Conservation (phyloP, 23 tunicate species). For the Aplidium turbinatum region DNA sequence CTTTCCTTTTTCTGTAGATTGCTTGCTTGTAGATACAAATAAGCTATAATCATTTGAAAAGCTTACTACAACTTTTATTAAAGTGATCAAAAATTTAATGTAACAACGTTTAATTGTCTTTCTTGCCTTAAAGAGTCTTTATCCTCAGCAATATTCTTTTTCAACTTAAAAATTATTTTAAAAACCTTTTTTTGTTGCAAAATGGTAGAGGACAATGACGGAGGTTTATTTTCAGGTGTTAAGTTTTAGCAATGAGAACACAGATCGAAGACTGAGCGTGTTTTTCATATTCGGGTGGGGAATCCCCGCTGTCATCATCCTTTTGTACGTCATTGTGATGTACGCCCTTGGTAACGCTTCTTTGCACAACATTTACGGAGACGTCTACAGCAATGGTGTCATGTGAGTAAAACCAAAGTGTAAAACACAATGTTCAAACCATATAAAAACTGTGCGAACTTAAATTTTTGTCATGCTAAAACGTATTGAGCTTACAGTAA, state of each 20-base stretch:
- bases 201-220: background rate
- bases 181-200: too few relatives aligned
- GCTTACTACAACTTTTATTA: too few relatives aligned
- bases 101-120: too few relatives aligned
- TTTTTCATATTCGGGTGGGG: slow-evolving; percentile 85
- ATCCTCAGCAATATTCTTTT: too few relatives aligned
- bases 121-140: too few relatives aligned
- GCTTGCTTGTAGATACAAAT: too few relatives aligned
- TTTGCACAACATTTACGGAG: slow-evolving; percentile 56
- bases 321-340: slow-evolving; percentile 56
- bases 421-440: too few relatives aligned
- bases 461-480: background rate
- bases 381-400: slow-evolving; percentile 60
- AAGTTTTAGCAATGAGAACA: slow-evolving; percentile 42
- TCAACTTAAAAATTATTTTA: too few relatives aligned
- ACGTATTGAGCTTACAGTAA: too few relatives aligned
- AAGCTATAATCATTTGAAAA: too few relatives aligned
- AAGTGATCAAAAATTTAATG: too few relatives aligned
- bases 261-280: slow-evolving; percentile 22
- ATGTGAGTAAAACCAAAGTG: slow-evolving; percentile 53
- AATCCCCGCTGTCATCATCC: slow-evolving; percentile 54
- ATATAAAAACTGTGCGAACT: background rate
- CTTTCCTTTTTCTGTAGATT: too few relatives aligned
- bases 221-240: slow-evolving; percentile 42
- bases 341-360: slow-evolving; percentile 46